phyloP scores from a whole-genome alignment of 2,888 invertebrate species.

The Ichneumoninae sp. region DNA sequence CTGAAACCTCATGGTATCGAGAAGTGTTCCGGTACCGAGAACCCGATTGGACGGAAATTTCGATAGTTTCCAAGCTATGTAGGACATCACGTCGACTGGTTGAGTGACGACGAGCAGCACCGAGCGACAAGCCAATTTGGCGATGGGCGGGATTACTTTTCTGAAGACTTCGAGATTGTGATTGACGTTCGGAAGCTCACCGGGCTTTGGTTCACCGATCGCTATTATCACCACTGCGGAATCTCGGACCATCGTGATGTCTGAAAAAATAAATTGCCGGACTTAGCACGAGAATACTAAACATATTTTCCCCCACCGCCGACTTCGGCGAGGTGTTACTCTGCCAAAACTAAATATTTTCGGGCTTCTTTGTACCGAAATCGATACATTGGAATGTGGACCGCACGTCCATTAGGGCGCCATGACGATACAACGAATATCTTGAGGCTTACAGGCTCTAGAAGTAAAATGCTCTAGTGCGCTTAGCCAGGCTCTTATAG shows the following conservation, averaged over 20 bases:
- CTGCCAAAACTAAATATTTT: background rate
- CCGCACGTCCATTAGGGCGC: too few relatives aligned
- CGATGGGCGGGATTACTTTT: constrained; percentile 76
- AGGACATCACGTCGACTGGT: constrained; percentile 86
- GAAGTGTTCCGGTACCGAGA: constrained; percentile 86
- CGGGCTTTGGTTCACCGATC: constrained; percentile 69
- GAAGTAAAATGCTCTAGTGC: background rate
- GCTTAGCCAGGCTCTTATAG: background rate
- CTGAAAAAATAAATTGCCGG: constrained; percentile 59
- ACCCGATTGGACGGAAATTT: constrained; percentile 86
- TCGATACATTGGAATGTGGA: background rate
- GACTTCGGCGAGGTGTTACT: background rate
- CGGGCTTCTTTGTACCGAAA: background rate
- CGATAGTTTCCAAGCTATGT: constrained; percentile 87
- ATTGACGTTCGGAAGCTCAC: constrained; percentile 72
- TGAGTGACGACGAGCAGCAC: constrained; percentile 78
- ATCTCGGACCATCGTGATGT: constrained; percentile 76
- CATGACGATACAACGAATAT: background rate
- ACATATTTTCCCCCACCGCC: background rate
- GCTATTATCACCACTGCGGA: constrained; percentile 78
- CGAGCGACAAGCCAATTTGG: constrained; percentile 76
- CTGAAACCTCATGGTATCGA: constrained; percentile 86
- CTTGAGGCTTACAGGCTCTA: background rate
- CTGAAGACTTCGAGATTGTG: constrained; percentile 75
- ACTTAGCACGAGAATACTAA: background rate